Percentiles rank a stretch among this genome's conserved stretches.
phyloP scores from a whole-genome alignment of 1,140 invertebrate genomes.

The Polypedilum pembai region DNA sequence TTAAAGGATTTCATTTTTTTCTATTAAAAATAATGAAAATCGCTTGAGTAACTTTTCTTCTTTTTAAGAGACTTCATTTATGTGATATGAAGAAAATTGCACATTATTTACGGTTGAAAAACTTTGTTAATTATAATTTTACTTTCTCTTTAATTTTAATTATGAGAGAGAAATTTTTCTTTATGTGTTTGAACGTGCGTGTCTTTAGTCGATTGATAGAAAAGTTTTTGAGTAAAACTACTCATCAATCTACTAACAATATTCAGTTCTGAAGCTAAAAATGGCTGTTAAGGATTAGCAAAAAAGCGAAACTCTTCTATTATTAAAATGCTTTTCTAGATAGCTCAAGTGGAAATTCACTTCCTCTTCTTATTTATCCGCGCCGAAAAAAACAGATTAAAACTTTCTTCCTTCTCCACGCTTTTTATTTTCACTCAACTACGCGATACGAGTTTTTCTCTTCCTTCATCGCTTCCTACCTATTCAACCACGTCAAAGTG shows the following conservation, averaged over 20 bases:
- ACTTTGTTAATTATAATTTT: conserved; percentile 28
- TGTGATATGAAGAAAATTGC: background rate
- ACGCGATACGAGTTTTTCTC: background rate
- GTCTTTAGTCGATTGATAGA: background rate
- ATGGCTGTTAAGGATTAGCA: background rate
- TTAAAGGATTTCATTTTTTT: background rate
- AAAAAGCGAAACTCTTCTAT: background rate
- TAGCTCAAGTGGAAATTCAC: background rate
- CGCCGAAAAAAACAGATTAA: background rate
- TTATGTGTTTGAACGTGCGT: background rate
- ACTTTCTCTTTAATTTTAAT: conserved; percentile 20
- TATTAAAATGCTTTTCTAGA: background rate
- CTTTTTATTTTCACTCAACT: background rate
- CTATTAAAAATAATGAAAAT: background rate
- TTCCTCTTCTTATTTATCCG: background rate
- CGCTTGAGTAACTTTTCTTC: background rate
- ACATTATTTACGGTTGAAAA: conserved; percentile 25
- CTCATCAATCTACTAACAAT: background rate
- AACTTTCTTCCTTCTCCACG: background rate
- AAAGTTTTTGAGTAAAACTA: background rate
- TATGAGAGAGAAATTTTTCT: background rate
- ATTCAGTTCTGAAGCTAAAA: background rate
- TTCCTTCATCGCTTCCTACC: background rate
- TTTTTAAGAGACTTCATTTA: background rate
- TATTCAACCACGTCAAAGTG: background rate